A percentile compares a stretch with the other conserved stretches of the same genome.
These are phyloP conservation scores for Thomomys bottae DNA, from an alignment of 2,113 vertebrate species.

Conservation along the genomic window DNA sequence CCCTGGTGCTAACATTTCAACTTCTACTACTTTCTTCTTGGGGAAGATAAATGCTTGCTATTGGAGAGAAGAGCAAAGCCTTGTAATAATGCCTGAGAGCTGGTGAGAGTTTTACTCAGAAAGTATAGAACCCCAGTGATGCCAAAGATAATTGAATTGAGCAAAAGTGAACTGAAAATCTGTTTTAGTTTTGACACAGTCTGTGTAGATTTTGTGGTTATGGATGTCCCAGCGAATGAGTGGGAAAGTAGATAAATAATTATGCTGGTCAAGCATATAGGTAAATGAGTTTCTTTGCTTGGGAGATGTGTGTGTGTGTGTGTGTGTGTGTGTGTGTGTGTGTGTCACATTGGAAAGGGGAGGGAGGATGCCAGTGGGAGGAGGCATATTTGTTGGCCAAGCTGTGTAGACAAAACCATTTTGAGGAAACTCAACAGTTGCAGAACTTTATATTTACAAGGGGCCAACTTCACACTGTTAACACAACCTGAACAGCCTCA, in stretches of 20 bases:
- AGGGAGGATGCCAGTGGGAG: background rate
- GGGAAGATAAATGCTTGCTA: background rate
- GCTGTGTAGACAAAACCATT: conserved; percentile 7
- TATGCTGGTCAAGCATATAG: background rate
- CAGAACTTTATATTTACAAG: background rate
- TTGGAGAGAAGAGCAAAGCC: background rate
- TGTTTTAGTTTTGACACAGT: background rate
- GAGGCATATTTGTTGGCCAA: background rate
- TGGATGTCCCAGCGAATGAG: background rate
- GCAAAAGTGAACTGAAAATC: conserved; percentile 14
- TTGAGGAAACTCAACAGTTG: conserved; percentile 41
- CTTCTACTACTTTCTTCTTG: background rate
- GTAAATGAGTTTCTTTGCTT: background rate
- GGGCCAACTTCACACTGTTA: conserved; percentile 23
- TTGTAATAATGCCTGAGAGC: background rate
- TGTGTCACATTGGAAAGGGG: background rate
- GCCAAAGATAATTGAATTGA: conserved; percentile 8
- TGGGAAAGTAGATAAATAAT: conserved; percentile 33
- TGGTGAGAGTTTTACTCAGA: background rate
- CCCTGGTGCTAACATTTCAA: background rate
- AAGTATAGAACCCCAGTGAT: background rate
- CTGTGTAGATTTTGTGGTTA: conserved; percentile 27
- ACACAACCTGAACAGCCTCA: conserved; percentile 17
- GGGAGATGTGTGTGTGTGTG: background rate
- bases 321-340: no score